phyloP scores from a whole-genome alignment of 2,888 invertebrate species.

The Stenchaetothrips biformis region DNA sequence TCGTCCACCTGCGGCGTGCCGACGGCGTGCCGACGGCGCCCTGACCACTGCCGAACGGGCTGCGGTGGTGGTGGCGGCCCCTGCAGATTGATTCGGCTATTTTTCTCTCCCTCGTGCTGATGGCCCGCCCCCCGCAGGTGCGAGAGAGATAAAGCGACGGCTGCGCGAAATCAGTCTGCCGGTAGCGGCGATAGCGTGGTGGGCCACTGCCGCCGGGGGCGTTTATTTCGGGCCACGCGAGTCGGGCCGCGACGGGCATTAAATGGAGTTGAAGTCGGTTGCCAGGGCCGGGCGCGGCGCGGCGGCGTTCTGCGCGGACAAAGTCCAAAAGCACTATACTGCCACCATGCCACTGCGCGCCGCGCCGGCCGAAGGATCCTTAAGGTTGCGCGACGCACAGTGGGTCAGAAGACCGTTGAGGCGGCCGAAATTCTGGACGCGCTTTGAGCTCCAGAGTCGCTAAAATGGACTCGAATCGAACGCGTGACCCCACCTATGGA shows the following conservation, averaged over 20 bases:
- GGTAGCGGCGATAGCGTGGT: neutral
- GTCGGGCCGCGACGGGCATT: neutral
- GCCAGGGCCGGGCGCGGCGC: neutral
- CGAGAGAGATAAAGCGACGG: no score
- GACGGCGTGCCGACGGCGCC: neutral
- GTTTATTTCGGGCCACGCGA: neutral
- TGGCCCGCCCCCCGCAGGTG: no score
- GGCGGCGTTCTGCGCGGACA: neutral
- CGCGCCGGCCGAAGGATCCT: neutral
- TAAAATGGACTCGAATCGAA: no score
- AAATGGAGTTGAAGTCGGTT: slow-evolving; percentile 9
- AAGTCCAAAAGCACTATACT: neutral
- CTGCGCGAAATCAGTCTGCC: no score
- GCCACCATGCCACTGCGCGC: neutral
- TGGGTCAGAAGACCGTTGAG: no score
- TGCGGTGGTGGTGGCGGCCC: neutral
- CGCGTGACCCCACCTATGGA: no score
- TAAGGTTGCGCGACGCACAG: no score
- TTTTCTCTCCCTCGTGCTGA: no score
- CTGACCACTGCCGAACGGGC: neutral
- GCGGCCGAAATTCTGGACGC: no score
- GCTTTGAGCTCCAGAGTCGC: no score
- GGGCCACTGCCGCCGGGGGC: neutral
- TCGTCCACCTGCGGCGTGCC: no score
- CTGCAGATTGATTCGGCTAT: no score